Evolutionary conservation across 2,113 vertebrate genomes (phyloP), one percentile per base, ranked within the genome.

Genomic region (Vidua macroura): DNA sequence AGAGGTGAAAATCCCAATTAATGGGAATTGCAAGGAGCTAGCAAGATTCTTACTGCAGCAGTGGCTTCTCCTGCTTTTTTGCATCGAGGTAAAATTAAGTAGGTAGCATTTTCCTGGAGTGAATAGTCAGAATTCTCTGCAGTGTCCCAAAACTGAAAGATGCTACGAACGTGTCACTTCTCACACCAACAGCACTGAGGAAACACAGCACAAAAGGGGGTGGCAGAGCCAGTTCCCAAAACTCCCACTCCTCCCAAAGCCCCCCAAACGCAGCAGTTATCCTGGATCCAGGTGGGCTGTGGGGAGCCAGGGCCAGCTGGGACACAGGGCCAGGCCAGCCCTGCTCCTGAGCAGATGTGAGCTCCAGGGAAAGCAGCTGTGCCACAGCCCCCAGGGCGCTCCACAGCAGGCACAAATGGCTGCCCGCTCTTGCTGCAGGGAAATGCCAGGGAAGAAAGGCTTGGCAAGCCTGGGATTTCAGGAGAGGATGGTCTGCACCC

Each of bases 281-380:
- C 28, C 77, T 48, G 9, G 43, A 23, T 0, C 48, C 88, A 93
- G 94, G 96, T 94, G 96, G 95, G 93, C 0, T 6, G 51, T 0
- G 2, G 8, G 3, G 27, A 81, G 95, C 8, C 64, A 22, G 86
- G 86, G 73, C 88, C 94, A 89, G 95, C 79, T 88, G 92, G 92
- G 88, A 77, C 51, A 13, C 33, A 3, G 3, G 70, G 68, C 43
- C 55, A 51, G 91, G 79, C 1, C 6, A 86, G 83, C 5, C 84
- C 84, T 3, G 1, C 80, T 82, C 76, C 33, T 8, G 7, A 89
- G 78, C 91, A 90, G 90, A 66, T 93, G 95, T 55, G 93, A 80
- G 90, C 91, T 69, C 55, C 11, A 23, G 94, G 75, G 94, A 69
- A 9, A 67, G 90, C 94, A 95, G 95, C 89, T 92, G 91, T 63